phyloP scores from a whole-genome alignment of 1,140 invertebrate species.

The Subanguina moxae region DNA sequence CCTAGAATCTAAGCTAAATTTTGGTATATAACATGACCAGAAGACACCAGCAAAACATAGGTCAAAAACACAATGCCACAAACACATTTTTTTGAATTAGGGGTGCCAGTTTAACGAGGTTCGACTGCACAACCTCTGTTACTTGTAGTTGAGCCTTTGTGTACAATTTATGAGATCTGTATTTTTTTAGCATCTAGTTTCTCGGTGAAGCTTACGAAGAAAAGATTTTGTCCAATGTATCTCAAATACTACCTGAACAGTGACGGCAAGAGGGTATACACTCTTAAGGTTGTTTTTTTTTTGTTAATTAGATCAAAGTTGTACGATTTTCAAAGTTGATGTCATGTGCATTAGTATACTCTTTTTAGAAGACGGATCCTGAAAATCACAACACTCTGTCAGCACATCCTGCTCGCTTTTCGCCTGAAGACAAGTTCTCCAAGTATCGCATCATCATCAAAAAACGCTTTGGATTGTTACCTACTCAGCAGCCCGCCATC shows the following conservation, averaged over 20 bases:
- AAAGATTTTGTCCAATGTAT: conserved; percentile 58
- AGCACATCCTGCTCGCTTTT: conserved; percentile 88
- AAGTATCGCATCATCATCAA: conserved; percentile 82
- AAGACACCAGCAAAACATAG: no score
- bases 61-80: no score
- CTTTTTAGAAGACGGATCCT: conserved; percentile 63
- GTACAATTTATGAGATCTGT: no score
- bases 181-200: no score
- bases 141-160: no score
- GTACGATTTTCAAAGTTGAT: background rate
- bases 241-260: conserved; percentile 63
- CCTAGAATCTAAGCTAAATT: no score
- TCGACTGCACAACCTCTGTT: no score
- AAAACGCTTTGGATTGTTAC: conserved; percentile 78
- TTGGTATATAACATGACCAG: no score
- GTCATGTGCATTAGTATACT: background rate
- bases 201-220: no score
- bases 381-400: conserved; percentile 75
- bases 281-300: conserved; percentile 60
- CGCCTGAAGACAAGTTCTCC: conserved; percentile 90
- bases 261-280: conserved; percentile 63
- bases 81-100: no score
- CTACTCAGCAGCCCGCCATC: conserved; percentile 61
- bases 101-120: no score
- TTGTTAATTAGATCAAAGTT: background rate